phyloP scores from a whole-genome alignment of 2,797 vertebrate genomes.

The Acanthurus tractus region DNA sequence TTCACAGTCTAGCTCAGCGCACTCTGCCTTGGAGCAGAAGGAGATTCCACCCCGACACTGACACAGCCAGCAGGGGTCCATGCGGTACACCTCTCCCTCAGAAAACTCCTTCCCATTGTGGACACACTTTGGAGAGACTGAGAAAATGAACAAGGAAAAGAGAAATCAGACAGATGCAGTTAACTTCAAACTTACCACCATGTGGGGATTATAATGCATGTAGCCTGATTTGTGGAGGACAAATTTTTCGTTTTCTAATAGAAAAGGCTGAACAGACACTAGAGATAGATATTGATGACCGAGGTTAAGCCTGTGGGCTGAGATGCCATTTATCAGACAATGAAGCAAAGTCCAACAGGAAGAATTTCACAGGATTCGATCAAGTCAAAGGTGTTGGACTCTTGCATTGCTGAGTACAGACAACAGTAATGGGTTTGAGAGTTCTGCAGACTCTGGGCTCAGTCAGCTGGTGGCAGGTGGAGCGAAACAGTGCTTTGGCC shows the following conservation, averaged over 20 bases:
- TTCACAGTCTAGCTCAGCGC: constrained; percentile 86
- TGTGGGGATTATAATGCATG: constrained; percentile 12
- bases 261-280: constrained; percentile 44
- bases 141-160: constrained; percentile 6
- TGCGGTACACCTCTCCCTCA: constrained; percentile 87
- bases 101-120: constrained; percentile 84
- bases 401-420: constrained; percentile 59
- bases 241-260: constrained; percentile 40
- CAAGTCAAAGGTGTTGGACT: constrained; percentile 52
- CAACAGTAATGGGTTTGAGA: constrained; percentile 62
- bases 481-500: constrained; percentile 56
- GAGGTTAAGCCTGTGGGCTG: constrained; percentile 24
- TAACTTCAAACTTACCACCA: constrained; percentile 26
- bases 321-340: constrained; percentile 66
- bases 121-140: constrained; percentile 84
- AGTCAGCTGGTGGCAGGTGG: constrained; percentile 58
- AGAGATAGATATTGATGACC: constrained; percentile 43
- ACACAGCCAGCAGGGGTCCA: constrained; percentile 89
- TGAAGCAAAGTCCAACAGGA: constrained; percentile 51
- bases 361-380: constrained; percentile 70
- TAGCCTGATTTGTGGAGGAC: constrained; percentile 32
- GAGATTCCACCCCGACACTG: constrained; percentile 89
- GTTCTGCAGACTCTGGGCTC: constrained; percentile 65
- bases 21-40: constrained; percentile 89
- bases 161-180: constrained; percentile 32